Evolutionary conservation across 2,113 vertebrate species (phyloP).

Genomic region (Columbina picui): DNA sequence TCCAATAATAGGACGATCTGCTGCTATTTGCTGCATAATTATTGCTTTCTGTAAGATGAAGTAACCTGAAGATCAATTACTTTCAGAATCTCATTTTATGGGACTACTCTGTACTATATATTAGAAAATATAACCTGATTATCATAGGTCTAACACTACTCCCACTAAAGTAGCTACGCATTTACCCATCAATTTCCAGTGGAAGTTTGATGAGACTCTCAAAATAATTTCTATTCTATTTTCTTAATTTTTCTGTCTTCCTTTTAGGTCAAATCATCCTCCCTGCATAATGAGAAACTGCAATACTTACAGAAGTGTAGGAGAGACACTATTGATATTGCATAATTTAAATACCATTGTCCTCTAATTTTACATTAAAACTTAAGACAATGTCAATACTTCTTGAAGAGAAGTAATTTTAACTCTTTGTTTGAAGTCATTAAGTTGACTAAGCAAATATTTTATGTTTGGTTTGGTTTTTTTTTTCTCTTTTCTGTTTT

Average conservation of each 20-base stretch:
- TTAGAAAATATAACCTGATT: conserved; percentile 14
- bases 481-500: background rate
- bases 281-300: background rate
- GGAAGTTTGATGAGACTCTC: conserved; percentile 28
- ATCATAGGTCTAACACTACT: conserved; percentile 1
- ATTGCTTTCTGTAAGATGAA: background rate
- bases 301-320: background rate
- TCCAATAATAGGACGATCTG: background rate
- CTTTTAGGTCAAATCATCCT: background rate
- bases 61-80: background rate
- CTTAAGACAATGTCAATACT: background rate
- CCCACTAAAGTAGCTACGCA: background rate
- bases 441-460: background rate
- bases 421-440: background rate
- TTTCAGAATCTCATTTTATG: background rate
- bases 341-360: background rate
- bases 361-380: background rate
- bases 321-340: background rate
- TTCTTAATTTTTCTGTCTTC: conserved; percentile 20
- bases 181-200: background rate
- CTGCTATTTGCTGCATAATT: background rate
- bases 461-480: background rate
- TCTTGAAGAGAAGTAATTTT: background rate
- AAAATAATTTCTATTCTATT: conserved; percentile 4
- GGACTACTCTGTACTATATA: background rate